Evolutionary conservation across 2,888 invertebrate genomes (phyloP).

Genomic region (Dascillus cervinus): DNA sequence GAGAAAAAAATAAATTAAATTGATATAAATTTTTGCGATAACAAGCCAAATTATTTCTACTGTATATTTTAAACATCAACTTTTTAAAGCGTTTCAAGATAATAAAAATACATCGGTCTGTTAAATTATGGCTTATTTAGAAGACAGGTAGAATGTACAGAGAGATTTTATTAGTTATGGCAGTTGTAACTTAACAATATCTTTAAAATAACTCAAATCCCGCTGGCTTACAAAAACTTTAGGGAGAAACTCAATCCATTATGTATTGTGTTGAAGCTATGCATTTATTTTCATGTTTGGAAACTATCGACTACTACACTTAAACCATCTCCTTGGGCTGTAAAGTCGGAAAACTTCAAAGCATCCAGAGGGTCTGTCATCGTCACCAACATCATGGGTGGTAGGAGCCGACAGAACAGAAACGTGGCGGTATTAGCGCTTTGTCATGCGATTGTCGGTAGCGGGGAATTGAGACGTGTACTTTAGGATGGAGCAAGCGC

Average conservation of each 20-base stretch:
- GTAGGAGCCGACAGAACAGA: constrained; percentile 42
- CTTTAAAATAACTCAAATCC: constrained; percentile 38
- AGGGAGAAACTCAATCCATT: constrained; percentile 26
- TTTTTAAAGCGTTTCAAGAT: too few species aligned
- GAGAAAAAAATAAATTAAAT: too few species aligned
- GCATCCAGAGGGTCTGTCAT: constrained; percentile 42
- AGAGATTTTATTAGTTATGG: constrained; percentile 39
- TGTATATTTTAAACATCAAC: too few species aligned
- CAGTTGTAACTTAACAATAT: constrained; percentile 32
- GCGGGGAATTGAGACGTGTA: constrained; percentile 14
- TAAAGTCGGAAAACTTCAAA: constrained; percentile 39
- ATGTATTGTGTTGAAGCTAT: constrained; percentile 18
- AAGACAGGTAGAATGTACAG: constrained; percentile 27
- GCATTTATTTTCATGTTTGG: constrained; percentile 25
- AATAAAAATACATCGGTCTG: too few species aligned
- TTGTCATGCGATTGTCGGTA: constrained; percentile 36
- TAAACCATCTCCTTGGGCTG: constrained; percentile 25
- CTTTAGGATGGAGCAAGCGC: constrained; percentile 20
- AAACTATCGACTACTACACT: constrained; percentile 41
- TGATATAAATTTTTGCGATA: too few species aligned
- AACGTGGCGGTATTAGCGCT: constrained; percentile 44
- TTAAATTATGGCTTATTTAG: not conserved
- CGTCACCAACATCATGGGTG: constrained; percentile 47
- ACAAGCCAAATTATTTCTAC: too few species aligned
- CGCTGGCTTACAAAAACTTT: constrained; percentile 11